Conservation (phyloP, 2,797 vertebrate genomes). For the Anguilla pacifica region DNA sequence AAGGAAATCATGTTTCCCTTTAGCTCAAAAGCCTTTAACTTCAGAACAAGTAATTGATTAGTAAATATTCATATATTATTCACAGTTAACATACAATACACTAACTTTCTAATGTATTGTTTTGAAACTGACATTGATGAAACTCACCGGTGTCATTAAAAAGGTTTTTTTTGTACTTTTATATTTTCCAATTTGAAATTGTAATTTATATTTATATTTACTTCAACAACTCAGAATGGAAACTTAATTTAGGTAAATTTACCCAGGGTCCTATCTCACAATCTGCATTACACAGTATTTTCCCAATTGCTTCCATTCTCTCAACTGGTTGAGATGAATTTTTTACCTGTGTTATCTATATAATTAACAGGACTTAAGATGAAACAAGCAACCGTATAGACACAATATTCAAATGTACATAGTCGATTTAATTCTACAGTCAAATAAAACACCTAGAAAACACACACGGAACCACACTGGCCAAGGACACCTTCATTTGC, state of each 20-base stretch:
- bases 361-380: background rate
- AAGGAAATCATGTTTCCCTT: background rate
- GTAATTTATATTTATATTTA: background rate
- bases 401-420: conserved; percentile 31
- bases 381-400: conserved; percentile 5
- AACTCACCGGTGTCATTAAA: background rate
- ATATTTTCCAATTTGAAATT: background rate
- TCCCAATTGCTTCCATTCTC: background rate
- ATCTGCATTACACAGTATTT: background rate
- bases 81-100: background rate
- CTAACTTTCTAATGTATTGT: background rate
- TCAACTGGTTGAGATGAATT: background rate
- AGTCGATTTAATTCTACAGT: conserved; percentile 26
- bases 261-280: background rate
- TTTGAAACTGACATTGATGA: background rate
- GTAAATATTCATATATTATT: background rate
- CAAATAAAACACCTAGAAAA: background rate
- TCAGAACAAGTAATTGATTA: background rate
- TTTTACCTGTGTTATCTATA: background rate
- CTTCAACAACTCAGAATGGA: background rate
- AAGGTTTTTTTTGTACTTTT: background rate
- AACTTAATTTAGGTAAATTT: background rate
- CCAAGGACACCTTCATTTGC: conserved; percentile 4
- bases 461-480: background rate
- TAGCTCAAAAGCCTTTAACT: background rate